Base-by-base conservation (phyloP, 2,797 vertebrate genomes). In the Phoeniculus purpureus region DNA sequence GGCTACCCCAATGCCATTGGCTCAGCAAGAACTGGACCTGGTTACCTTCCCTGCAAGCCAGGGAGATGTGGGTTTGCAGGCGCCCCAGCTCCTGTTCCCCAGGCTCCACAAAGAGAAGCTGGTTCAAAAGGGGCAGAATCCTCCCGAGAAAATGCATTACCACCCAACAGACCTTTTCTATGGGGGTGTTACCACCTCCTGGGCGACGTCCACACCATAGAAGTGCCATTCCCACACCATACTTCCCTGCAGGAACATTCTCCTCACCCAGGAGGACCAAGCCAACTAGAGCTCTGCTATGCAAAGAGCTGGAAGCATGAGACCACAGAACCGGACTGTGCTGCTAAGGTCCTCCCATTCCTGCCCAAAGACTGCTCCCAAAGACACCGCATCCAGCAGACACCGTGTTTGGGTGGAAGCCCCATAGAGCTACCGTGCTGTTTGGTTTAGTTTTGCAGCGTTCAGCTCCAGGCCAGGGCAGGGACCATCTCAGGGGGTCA, bases 251-350 rank as follows among this genome's bases (percentile, higher is more conserved):
- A 7, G 22, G 21, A 74, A 14, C 43, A 48, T 6, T 72, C 54
- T 55, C 29, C 29, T 15, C 29, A 55, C 19, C 25, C 17, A 18
- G 11, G n/a, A n/a, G n/a, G n/a, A n/a, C n/a, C n/a, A n/a, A n/a
- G n/a, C n/a, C n/a, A n/a, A n/a, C 0, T 52, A 27, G 20, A 14
- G 13, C 15, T 65, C 45, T 9, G 22, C 4, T n/a, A 3, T 23
- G 13, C 22, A 26, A 70, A 77, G 9, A 31, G 7, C 8, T 70
- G 25, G 12, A 15, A 56, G 73, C 26, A 34, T 52, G 52, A 40
- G 18, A 54, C 4, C 27, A 29, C 26, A 74, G 27, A 43, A 34
- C 34, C 23, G 50, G 50, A 50, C n/a, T 51, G 27, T 13, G 50
- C 32, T n/a, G 34, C 26, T 65, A 1, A 2, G 15, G 15, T 40